Conservation (phyloP, 1,140 invertebrate genomes). For the Calosoma granatense region DNA sequence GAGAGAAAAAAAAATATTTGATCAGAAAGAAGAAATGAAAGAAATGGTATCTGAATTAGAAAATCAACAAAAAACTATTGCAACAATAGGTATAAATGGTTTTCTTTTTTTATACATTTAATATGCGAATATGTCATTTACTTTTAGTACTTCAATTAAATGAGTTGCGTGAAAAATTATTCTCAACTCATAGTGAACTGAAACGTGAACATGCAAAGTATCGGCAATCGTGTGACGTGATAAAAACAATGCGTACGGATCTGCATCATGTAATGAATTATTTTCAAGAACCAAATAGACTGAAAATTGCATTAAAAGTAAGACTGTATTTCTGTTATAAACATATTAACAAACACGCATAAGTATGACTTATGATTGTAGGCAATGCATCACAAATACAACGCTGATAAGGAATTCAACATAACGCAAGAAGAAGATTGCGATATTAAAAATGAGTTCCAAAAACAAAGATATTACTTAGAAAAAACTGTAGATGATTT, state of each 20-base stretch:
- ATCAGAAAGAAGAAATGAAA: constrained; percentile 66
- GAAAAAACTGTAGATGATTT: constrained; percentile 60
- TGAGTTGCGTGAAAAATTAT: constrained; percentile 65
- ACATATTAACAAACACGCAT: background rate
- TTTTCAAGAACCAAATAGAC: constrained; percentile 61
- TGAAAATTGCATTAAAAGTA: constrained; percentile 69
- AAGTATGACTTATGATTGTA: constrained; percentile 22
- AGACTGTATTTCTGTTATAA: constrained; percentile 13
- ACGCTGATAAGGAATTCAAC: constrained; percentile 52
- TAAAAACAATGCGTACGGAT: constrained; percentile 68
- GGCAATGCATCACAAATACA: constrained; percentile 65
- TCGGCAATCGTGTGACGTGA: constrained; percentile 50
- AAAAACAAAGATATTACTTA: constrained; percentile 65
- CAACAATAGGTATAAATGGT: constrained; percentile 42
- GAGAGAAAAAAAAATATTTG: constrained; percentile 65
- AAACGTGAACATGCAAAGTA: constrained; percentile 52
- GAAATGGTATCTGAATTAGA: constrained; percentile 65
- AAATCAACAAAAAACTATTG: constrained; percentile 54
- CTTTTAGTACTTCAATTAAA: constrained; percentile 55
- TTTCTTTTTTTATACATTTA: background rate
- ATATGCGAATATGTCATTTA: background rate
- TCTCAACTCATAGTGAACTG: constrained; percentile 54
- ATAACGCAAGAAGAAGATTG: constrained; percentile 50
- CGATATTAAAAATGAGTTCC: constrained; percentile 67
- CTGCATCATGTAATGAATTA: constrained; percentile 63